A percentile compares a stretch with the other conserved stretches of the same genome.
Evolutionary conservation across 2,797 vertebrate species (phyloP).

Genomic region (Siniperca undulata): DNA sequence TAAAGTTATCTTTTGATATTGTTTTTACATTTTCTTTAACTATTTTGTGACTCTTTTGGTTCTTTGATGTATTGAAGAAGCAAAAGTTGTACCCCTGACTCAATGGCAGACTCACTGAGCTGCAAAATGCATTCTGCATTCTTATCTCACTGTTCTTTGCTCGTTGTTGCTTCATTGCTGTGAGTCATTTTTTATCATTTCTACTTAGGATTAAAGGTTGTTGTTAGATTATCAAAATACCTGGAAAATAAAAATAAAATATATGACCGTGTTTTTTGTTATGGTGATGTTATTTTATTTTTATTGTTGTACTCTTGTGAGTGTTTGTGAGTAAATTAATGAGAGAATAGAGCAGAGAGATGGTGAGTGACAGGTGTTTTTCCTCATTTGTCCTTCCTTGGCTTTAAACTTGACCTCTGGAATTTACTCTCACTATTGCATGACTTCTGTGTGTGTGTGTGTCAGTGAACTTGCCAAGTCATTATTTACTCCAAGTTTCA

Average conservation of each 20-base stretch:
- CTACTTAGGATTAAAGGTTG: not conserved
- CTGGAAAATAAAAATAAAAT: not conserved
- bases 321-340: not conserved
- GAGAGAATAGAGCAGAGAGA: not conserved
- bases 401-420: constrained; percentile 52
- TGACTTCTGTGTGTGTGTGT: constrained; percentile 29
- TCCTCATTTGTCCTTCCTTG: not conserved
- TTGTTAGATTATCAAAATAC: not conserved
- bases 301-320: not conserved
- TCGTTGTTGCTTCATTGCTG: not conserved
- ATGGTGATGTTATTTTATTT: too few species aligned
- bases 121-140: not conserved
- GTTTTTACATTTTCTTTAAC: not conserved
- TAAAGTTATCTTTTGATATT: not conserved
- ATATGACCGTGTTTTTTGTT: not conserved
- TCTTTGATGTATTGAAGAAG: not conserved
- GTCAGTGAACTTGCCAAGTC: constrained; percentile 26
- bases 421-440: constrained; percentile 52
- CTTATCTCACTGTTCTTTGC: not conserved
- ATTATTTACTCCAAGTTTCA: constrained; percentile 18
- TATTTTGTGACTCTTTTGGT: not conserved
- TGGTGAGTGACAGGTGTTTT: constrained; percentile 4
- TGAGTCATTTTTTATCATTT: not conserved
- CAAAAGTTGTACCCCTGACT: not conserved
- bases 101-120: not conserved